Evolutionary conservation across 1,140 invertebrate genomes (phyloP).

Genomic region (Hermatobates lingyangjiaoensis): DNA sequence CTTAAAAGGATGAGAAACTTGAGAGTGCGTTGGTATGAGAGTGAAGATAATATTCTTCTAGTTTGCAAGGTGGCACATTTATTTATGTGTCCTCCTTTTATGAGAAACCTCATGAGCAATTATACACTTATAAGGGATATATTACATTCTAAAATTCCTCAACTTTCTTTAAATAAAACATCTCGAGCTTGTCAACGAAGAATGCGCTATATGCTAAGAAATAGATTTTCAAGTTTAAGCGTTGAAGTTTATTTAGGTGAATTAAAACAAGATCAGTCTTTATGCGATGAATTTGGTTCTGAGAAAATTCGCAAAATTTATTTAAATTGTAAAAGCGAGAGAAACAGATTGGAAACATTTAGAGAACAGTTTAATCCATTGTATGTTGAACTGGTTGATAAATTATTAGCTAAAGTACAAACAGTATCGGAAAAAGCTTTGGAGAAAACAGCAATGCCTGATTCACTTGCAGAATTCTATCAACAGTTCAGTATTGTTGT

Average conservation of each 20-base stretch:
- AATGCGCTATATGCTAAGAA: conserved; percentile 39
- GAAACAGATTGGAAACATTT: not conserved
- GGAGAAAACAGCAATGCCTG: conserved; percentile 8
- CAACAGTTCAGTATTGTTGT: conserved; percentile 14
- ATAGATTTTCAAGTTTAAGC: conserved; percentile 32
- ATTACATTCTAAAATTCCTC: conserved; percentile 30
- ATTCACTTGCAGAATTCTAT: conserved; percentile 13
- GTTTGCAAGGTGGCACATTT: conserved; percentile 44
- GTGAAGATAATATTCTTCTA: conserved; percentile 42
- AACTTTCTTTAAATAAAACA: conserved; percentile 41
- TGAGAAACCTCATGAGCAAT: conserved; percentile 26
- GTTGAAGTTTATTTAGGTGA: conserved; percentile 38
- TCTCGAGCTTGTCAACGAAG: conserved; percentile 44
- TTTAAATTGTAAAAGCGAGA: not conserved
- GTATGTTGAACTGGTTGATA: conserved; percentile 4
- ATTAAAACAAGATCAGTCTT: conserved; percentile 32
- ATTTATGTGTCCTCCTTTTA: conserved; percentile 36
- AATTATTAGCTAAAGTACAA: conserved; percentile 6
- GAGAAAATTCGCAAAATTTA: not conserved
- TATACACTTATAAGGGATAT: conserved; percentile 38
- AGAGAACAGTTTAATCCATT: conserved; percentile 5
- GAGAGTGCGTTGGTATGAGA: conserved; percentile 34
- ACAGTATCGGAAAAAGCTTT: not conserved
- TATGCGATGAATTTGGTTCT: conserved; percentile 23
- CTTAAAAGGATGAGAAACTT: conserved; percentile 40